A percentile compares a stretch with the other conserved stretches of the same genome.
Evolutionary conservation across 2,888 invertebrate species (phyloP).

Genomic region (Meta bourneti): DNA sequence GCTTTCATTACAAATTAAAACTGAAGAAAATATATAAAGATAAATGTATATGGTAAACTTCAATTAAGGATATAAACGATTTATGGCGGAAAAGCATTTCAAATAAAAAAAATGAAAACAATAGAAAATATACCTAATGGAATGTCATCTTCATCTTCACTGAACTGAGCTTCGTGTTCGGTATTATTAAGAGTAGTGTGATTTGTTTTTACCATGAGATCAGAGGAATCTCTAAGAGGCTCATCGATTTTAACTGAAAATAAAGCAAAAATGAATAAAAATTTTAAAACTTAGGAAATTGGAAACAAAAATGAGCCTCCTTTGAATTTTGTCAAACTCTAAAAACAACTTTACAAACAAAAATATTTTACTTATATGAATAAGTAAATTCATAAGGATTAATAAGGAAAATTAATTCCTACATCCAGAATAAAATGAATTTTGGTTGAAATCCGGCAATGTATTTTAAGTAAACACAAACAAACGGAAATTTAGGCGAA

Average conservation of each 20-base stretch:
- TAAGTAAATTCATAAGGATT: too few relatives aligned
- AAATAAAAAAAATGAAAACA: slow-evolving; percentile 11
- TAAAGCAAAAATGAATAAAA: slow-evolving; percentile 20
- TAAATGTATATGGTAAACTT: not conserved
- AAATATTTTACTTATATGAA: too few relatives aligned
- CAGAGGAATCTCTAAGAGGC: slow-evolving; percentile 77
- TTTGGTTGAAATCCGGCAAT: too few relatives aligned
- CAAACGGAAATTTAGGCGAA: too few relatives aligned
- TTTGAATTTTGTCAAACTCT: not conserved
- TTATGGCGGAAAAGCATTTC: too few relatives aligned
- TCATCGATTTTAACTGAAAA: slow-evolving; percentile 78
- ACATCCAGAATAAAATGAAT: too few relatives aligned
- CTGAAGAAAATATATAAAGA: not conserved
- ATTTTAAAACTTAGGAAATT: slow-evolving; percentile 10
- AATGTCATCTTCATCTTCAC: slow-evolving; percentile 89
- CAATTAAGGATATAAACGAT: not conserved
- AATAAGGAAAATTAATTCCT: too few relatives aligned
- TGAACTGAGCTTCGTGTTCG: slow-evolving; percentile 87
- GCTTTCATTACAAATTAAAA: not conserved
- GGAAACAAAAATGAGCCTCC: slow-evolving; percentile 27
- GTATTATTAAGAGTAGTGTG: slow-evolving; percentile 78
- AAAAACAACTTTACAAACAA: not conserved
- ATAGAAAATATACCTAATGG: slow-evolving; percentile 79
- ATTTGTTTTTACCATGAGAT: slow-evolving; percentile 77
- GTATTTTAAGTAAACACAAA: too few relatives aligned